A percentile compares a stretch with the other conserved stretches of the same genome.
Conservation (phyloP, 2,797 vertebrate species). For the Lithobates sylvaticus region DNA sequence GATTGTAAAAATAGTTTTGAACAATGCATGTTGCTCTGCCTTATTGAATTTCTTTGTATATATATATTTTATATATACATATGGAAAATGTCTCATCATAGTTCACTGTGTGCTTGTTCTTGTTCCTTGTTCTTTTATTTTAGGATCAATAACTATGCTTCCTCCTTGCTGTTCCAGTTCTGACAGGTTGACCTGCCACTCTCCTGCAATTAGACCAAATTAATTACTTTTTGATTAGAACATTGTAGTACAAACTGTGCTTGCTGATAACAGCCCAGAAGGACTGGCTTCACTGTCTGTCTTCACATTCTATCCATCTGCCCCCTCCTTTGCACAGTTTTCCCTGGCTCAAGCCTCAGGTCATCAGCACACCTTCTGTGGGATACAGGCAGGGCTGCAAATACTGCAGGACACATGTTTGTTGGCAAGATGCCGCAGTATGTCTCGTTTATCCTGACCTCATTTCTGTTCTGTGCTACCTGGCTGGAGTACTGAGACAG, state of each 20-base stretch:
- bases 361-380: conserved; percentile 49
- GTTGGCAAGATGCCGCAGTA: conserved; percentile 40
- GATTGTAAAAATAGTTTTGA: neutral
- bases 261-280: conserved; percentile 59
- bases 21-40: neutral
- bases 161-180: conserved; percentile 34
- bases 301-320: conserved; percentile 45
- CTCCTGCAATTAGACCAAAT: conserved; percentile 61
- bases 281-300: conserved; percentile 46
- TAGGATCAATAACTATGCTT: conserved; percentile 44
- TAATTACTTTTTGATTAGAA: conserved; percentile 63
- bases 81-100: conserved; percentile 32
- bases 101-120: conserved; percentile 54
- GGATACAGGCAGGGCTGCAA: conserved; percentile 22
- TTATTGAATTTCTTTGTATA: neutral
- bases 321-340: conserved; percentile 31
- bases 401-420: conserved; percentile 53
- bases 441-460: conserved; percentile 38
- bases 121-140: conserved; percentile 40
- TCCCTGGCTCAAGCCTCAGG: conserved; percentile 51
- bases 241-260: conserved; percentile 62
- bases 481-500: neutral
- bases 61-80: neutral
- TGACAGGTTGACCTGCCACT: conserved; percentile 58
- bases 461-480: conserved; percentile 31